Base-by-base conservation (phyloP, 2,797 vertebrate genomes). In the Peromyscus attwateri region DNA sequence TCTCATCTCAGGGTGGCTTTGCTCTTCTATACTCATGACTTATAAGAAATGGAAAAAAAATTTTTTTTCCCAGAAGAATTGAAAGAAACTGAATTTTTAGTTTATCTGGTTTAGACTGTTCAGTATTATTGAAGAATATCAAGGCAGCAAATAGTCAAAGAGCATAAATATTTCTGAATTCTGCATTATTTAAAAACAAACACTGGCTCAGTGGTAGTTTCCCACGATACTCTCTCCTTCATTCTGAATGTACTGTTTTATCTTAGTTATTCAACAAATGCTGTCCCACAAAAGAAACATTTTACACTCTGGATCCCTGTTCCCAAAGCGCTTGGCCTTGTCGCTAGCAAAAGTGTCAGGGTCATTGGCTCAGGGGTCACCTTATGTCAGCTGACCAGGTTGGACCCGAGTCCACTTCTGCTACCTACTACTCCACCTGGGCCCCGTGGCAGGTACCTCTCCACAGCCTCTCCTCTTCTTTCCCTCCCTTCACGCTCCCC, bases 301-400 rank as follows among this genome's bases (percentile, higher is more conserved):
- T 25, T 3, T 57, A 90, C 55, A 31, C 0, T 0, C 14, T 29
- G 62, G 73, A 31, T 6, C 66, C 19, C 13, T 40, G 17, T 11
- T 40, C 23, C 31, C 17, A 77, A 80, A 27, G 6, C 40, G 12
- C n/a, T 8, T 13, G 46, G 82, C 71, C 60, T 43, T 64, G 87
- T 19, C 23, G 0, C 31, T 79, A 3, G 31, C 3, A 4, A 6
- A 60, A 31, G 14, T 6, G n/a, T 43, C 12, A 4, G 23, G 25
- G 31, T 21, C 29, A 1, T n/a, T 55, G 60, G 29, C 62, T 27
- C 37, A 7, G 60, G 64, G 1, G 0, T 34, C 57, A 43, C 7
- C 0, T n/a, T 37, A 49, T 4, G 10, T 5, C 0, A 0, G 19
- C 0, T 3, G 46, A 40, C 46, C 1, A 17, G 49, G 16, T 21